A percentile compares a stretch with the other conserved stretches of the same genome.
Conservation (phyloP, 2,888 invertebrate genomes). For the Strigamia crassipes region DNA sequence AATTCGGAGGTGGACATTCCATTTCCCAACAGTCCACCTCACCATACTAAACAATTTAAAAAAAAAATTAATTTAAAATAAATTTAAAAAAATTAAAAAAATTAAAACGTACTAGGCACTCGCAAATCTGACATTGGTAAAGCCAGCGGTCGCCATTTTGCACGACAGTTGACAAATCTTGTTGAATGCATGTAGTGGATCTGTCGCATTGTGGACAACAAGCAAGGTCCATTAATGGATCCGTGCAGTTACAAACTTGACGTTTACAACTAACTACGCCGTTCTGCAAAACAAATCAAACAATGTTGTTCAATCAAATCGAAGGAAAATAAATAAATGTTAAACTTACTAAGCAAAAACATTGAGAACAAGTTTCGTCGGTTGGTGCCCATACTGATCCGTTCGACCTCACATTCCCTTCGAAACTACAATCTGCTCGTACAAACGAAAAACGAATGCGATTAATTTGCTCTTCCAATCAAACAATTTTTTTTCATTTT, state of each 20-base stretch:
- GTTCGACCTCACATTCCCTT: conserved; percentile 62
- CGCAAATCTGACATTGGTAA: conserved; percentile 89
- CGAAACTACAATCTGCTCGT: conserved; percentile 72
- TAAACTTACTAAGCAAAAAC: conserved; percentile 55
- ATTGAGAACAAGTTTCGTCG: conserved; percentile 55
- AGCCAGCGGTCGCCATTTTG: conserved; percentile 85
- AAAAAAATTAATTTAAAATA: background rate
- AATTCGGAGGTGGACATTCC: conserved; percentile 75
- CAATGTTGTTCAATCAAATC: background rate
- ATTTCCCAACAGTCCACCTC: conserved; percentile 88
- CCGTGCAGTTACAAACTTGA: conserved; percentile 71
- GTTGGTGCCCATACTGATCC: conserved; percentile 55
- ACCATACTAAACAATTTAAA: conserved; percentile 68
- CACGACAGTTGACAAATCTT: conserved; percentile 75
- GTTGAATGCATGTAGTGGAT: conserved; percentile 73
- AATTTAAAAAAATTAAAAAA: background rate
- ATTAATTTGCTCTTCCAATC: background rate
- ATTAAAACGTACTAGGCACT: conserved; percentile 74
- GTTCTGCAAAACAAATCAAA: conserved; percentile 51
- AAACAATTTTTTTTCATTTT: conserved; percentile 45
- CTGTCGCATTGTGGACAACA: conserved; percentile 82
- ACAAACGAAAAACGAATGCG: background rate
- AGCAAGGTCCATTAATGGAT: conserved; percentile 58
- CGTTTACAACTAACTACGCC: conserved; percentile 68
- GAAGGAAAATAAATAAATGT: too few species aligned